Evolutionary conservation across 2,888 invertebrate genomes (phyloP), one percentile per base, ranked within the genome.

Genomic region (Leucozona laternaria): DNA sequence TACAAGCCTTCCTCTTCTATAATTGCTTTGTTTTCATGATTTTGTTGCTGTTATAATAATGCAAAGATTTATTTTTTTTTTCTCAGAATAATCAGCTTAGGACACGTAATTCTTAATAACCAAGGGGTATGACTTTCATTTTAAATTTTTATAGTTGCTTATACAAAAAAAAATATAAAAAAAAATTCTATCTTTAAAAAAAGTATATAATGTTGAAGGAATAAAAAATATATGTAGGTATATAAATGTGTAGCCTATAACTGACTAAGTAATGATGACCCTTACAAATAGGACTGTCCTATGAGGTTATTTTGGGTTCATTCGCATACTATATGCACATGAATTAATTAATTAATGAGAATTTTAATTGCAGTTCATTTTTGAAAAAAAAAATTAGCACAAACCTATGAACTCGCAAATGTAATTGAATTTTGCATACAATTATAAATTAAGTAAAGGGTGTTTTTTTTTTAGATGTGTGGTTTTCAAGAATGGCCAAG

Each of bases 1-100:
- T 22, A 37, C 58, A 58, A 58, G 37, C 58, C 58, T 58, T 58
- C 13, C 10, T 58, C 20, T 58, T 20, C 20, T 58, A n/a, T n/a
- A 58, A 58, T 58, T 22, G 22, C 34, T 58, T 58, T 58, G 37
- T 37, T 58, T 58, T 34, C 15, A 25, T 25, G 2, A n/a, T 3
- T 55, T 58, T 58, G 17, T 58, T 4, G 0, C 17, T 15, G 2
- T 7, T 1, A 13, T 25, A 1, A 28, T 31, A 10, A 31, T 28
- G 55, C 55, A 55, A 1, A 31, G n/a, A 28, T 55, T 31, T 10
- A 28, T 17, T 11, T 13, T 17, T 11, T 13, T 5, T 57, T 57
- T 57, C n/a, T 31, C 5, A 57, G 10, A 57, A 57, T 31, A 31
- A 57, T 31, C 17, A 31, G 10, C 4, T 57, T 11, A 8, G n/a